Evolutionary conservation across 2,888 invertebrate genomes (phyloP).

Genomic region (Ceraclea dissimilis): DNA sequence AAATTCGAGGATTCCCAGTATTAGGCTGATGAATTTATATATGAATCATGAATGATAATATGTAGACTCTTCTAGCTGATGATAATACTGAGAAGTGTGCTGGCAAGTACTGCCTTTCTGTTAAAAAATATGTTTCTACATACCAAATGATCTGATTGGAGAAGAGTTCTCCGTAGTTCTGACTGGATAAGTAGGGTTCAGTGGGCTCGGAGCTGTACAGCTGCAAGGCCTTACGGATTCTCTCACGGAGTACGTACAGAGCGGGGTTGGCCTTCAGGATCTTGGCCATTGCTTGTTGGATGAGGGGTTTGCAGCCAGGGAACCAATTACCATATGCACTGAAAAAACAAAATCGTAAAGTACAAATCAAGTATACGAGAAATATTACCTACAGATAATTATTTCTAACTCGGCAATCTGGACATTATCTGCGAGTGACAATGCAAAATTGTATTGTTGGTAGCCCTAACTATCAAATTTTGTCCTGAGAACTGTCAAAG

Average conservation of each 20-base stretch:
- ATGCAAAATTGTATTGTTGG: too few species aligned
- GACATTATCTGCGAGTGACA: too few species aligned
- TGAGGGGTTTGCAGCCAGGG: conserved; percentile 96
- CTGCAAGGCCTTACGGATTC: conserved; percentile 97
- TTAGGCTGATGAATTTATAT: too few species aligned
- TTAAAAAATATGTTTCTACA: too few species aligned
- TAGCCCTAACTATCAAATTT: too few species aligned
- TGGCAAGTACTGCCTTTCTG: too few species aligned
- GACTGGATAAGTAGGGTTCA: conserved; percentile 97
- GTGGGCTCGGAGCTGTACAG: conserved; percentile 98
- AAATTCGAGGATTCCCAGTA: not conserved
- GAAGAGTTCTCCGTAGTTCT: conserved; percentile 99
- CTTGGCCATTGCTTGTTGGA: conserved; percentile 99
- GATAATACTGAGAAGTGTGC: too few species aligned
- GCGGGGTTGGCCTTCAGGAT: conserved; percentile 99
- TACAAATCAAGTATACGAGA: not conserved
- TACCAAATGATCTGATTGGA: conserved; percentile 99
- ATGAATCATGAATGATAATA: too few species aligned
- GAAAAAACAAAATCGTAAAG: conserved; percentile 23
- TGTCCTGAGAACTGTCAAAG: too few species aligned
- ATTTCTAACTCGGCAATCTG: too few species aligned
- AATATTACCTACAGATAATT: not conserved
- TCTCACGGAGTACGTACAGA: conserved; percentile 91
- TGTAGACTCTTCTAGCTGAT: too few species aligned
- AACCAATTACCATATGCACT: conserved; percentile 99